Percentiles rank a stretch among this genome's conserved stretches.
Conservation (phyloP, 2,888 invertebrate genomes). For the Cataglyphis cursor region DNA sequence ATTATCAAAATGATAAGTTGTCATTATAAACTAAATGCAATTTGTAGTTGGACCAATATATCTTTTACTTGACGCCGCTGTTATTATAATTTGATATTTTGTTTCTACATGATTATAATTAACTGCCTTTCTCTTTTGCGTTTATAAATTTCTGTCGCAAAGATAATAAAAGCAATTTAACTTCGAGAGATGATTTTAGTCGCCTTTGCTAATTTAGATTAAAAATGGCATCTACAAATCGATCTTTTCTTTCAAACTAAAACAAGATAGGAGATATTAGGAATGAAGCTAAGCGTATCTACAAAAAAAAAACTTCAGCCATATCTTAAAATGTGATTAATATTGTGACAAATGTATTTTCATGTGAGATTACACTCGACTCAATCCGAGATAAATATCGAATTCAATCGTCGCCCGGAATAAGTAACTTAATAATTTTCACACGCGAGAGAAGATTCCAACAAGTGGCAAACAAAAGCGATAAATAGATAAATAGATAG, state of each 20-base stretch:
- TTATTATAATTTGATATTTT: constrained; percentile 35
- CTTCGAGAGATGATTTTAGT: constrained; percentile 34
- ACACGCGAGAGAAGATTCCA: not conserved
- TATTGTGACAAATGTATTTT: not conserved
- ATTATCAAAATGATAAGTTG: constrained; percentile 10
- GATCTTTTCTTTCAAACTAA: constrained; percentile 11
- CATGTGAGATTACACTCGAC: not conserved
- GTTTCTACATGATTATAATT: constrained; percentile 15
- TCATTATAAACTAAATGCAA: not conserved
- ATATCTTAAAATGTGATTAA: not conserved
- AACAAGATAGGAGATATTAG: not conserved
- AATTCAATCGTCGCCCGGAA: not conserved
- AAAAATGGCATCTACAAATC: constrained; percentile 28
- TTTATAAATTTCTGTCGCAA: constrained; percentile 30
- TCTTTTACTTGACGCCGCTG: constrained; percentile 15
- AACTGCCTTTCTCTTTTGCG: constrained; percentile 14
- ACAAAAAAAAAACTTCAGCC: not conserved
- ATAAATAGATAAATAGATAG: not conserved
- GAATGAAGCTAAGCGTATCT: not conserved
- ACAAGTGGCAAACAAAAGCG: not conserved
- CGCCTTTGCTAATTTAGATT: constrained; percentile 2
- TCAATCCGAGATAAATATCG: not conserved
- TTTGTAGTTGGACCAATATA: constrained; percentile 2
- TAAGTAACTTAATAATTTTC: constrained; percentile 31
- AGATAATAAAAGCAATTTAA: constrained; percentile 27